Base-by-base conservation (phyloP, 2,113 vertebrate species). In the Lipotes vexillifer region DNA sequence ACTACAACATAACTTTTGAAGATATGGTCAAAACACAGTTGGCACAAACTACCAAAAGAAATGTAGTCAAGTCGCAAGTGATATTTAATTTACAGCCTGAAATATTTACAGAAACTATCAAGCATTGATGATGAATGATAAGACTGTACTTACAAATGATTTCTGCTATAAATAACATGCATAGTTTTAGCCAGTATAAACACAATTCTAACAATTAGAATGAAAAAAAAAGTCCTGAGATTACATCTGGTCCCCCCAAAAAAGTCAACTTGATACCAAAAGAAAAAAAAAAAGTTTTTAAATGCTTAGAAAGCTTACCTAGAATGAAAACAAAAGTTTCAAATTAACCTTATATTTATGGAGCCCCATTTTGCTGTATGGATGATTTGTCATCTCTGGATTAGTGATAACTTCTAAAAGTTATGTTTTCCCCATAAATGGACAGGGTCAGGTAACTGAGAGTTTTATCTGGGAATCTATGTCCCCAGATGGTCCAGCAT, bases 11-110 rank as follows among this genome's bases (percentile, higher is more conserved):
- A n/a, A 23, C 8, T 71, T 46, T 85, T 92, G 88, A n/a, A 61
- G 57, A 84, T 84, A 89, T 1, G 12, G 63, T 85, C 63, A 88
- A 85, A 90, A 92, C 21, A 49, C 33, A 55, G 38, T 68, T 93
- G 84, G 71, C 66, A 89, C 20, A 75, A 86, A 49, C 38, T 86
- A 85, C 57, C 33, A 69, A 69, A 96, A 94, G 31, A 90, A 94
- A 74, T 52, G 23, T 41, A 65, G 55, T 80, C 83, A 74, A 84
- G 25, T 72, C 9, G 33, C 49, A 74, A 84, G 84, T 49, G 59
- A 94, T 89, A 85, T 61, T 92, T 80, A 29, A 83, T 75, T 88
- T 92, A 85, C 23, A 89, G 49, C 44, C 38, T 49, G 61, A 74
- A 86, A 78, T 72, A 71, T 31, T 94, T 90, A 94, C 1, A 75